Conservation (phyloP, 2,888 invertebrate genomes). For the Cataglyphis albicans region DNA sequence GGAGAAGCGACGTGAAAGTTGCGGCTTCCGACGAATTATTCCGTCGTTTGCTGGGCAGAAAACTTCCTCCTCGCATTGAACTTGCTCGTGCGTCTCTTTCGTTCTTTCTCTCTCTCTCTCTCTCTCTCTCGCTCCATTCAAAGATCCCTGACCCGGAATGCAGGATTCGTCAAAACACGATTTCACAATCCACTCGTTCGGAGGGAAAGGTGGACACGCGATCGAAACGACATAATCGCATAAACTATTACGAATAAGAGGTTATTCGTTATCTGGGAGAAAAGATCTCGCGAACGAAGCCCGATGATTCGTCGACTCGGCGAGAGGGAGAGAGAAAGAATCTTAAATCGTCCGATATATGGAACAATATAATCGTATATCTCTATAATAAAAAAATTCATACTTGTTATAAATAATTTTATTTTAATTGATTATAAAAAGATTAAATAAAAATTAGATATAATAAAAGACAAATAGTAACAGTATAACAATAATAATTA, state of each 20-base stretch:
- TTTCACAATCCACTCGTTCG: constrained; percentile 65
- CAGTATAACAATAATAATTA: too few relatives aligned
- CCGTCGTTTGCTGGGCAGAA: constrained; percentile 51
- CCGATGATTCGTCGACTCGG: constrained; percentile 14
- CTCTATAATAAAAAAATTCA: neutral
- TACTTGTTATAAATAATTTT: neutral
- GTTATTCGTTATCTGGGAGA: constrained; percentile 40
- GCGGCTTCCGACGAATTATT: constrained; percentile 65
- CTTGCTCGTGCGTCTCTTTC: constrained; percentile 63
- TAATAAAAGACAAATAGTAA: too few relatives aligned
- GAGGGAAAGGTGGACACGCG: neutral
- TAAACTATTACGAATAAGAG: constrained; percentile 52
- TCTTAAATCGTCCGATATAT: constrained; percentile 9
- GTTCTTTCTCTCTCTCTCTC: too few relatives aligned
- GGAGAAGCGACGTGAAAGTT: constrained; percentile 77
- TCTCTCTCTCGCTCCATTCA: constrained; percentile 42
- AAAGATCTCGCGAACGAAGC: constrained; percentile 27
- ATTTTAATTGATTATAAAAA: neutral
- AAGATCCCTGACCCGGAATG: constrained; percentile 74
- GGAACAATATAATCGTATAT: constrained; percentile 11
- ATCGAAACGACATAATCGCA: constrained; percentile 38
- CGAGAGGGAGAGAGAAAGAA: neutral
- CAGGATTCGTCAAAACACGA: constrained; percentile 69
- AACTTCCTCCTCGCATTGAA: constrained; percentile 77
- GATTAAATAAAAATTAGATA: neutral